A percentile compares a stretch with the other conserved stretches of the same genome.
Conservation (phyloP, 2,888 invertebrate genomes). For the Andrena flavipes region DNA sequence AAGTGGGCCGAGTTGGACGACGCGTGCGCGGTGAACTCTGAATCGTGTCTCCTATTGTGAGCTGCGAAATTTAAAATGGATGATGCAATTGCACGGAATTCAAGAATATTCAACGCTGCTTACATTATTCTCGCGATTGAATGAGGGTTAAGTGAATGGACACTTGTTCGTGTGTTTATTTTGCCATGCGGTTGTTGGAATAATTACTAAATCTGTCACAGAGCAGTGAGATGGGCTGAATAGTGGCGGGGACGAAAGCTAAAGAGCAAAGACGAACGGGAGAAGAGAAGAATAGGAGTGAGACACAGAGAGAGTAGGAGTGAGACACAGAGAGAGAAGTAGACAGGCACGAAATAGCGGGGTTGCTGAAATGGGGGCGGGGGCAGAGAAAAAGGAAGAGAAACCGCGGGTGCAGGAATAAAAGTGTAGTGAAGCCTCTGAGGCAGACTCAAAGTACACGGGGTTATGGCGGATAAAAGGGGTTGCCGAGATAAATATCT, state of each 20-base stretch:
- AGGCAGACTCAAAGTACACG: conserved; percentile 57
- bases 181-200: neutral
- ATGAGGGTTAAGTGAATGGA: no score
- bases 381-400: conserved; percentile 27
- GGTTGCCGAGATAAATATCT: conserved; percentile 73
- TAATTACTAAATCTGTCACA: neutral
- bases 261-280: conserved; percentile 9
- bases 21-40: no score
- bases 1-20: no score
- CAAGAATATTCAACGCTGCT: no score
- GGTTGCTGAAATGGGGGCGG: neutral
- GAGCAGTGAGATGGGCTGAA: conserved; percentile 1
- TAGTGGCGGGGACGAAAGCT: neutral
- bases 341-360: neutral
- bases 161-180: no score
- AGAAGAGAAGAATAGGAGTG: neutral
- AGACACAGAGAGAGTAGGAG: conserved; percentile 7
- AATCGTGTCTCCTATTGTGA: no score
- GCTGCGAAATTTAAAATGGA: no score
- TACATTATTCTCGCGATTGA: no score
- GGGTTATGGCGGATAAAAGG: conserved; percentile 64
- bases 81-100: no score
- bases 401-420: conserved; percentile 50
- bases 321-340: neutral
- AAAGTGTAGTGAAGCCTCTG: conserved; percentile 61